phyloP scores from a whole-genome alignment of 2,888 invertebrate genomes.

The Perizoma flavofasciatum region DNA sequence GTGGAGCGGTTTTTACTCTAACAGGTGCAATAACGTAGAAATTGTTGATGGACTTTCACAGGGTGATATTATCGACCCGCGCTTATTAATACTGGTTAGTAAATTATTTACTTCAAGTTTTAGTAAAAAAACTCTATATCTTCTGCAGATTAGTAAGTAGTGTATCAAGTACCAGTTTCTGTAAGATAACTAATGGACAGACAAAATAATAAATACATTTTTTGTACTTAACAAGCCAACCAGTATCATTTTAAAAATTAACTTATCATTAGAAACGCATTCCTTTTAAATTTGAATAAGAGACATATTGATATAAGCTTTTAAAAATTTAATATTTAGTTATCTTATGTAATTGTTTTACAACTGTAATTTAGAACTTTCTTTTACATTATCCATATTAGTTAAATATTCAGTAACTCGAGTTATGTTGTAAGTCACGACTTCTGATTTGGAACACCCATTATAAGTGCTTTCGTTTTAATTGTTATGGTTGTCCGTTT shows the following conservation, averaged over 20 bases:
- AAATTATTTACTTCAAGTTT: too few species aligned
- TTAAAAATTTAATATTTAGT: neutral
- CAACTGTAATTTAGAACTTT: conserved; percentile 14
- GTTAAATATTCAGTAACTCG: conserved; percentile 37
- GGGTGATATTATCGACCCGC: conserved; percentile 5
- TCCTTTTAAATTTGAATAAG: too few species aligned
- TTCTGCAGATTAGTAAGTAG: too few species aligned
- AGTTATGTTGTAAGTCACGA: conserved; percentile 48
- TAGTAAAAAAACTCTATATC: too few species aligned
- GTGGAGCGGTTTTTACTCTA: conserved; percentile 18
- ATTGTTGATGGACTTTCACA: conserved; percentile 22
- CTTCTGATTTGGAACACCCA: conserved; percentile 51
- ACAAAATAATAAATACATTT: too few species aligned
- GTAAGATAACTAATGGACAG: too few species aligned
- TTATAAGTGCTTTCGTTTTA: conserved; percentile 53
- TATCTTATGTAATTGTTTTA: conserved; percentile 9
- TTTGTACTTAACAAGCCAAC: too few species aligned
- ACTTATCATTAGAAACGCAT: too few species aligned
- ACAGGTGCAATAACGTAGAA: conserved; percentile 15
- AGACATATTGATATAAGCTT: neutral
- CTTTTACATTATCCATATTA: conserved; percentile 28
- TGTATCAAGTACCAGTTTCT: too few species aligned
- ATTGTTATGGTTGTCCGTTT: conserved; percentile 45
- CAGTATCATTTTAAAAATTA: too few species aligned
- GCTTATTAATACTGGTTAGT: neutral